Conservation (phyloP, 2,888 invertebrate species). For the Drosophila aldrichi region DNA sequence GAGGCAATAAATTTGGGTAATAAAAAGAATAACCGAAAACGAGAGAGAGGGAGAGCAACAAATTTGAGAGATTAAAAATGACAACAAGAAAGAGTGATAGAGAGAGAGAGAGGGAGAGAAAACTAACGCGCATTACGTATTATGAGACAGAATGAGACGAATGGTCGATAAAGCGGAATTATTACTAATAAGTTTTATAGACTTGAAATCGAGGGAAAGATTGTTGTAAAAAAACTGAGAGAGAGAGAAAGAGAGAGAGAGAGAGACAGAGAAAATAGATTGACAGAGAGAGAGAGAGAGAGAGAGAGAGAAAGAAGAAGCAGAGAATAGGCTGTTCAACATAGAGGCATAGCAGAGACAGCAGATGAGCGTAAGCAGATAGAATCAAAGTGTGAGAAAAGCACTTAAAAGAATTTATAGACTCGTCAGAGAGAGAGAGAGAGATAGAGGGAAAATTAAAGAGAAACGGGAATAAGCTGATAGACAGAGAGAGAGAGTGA, state of each 20-base stretch:
- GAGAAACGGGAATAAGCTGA: neutral
- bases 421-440: neutral
- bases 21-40: neutral
- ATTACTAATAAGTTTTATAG: conserved; percentile 1
- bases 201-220: neutral
- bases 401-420: conserved; percentile 1
- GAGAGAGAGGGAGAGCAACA: neutral
- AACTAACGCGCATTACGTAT: neutral
- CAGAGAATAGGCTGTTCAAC: too few species aligned
- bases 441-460: neutral
- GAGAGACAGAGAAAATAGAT: too few species aligned
- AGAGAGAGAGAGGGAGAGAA: neutral
- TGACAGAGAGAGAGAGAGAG: neutral
- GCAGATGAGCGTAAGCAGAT: neutral
- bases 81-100: neutral
- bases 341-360: neutral
- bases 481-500: neutral
- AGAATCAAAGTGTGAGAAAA: neutral
- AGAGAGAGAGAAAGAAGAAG: neutral
- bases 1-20: neutral
- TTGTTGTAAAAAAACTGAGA: neutral
- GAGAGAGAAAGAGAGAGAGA: neutral
- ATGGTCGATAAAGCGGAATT: neutral
- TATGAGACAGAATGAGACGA: neutral
- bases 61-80: neutral